These are phyloP conservation scores for Chloroceryle amazona DNA, from an alignment of 2,797 vertebrate genomes.

Conservation along the genomic window DNA sequence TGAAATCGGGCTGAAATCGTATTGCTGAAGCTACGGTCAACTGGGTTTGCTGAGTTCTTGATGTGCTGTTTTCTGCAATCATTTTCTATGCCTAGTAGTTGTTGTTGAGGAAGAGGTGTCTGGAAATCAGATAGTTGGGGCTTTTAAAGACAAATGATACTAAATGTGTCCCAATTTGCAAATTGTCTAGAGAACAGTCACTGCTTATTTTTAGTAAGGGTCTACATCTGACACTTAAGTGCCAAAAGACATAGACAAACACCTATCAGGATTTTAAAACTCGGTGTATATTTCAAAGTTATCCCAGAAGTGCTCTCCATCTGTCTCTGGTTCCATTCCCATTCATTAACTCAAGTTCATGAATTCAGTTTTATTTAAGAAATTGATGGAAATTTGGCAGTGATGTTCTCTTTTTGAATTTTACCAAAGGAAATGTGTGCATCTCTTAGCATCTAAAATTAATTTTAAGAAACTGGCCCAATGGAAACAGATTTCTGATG, in stretches of 20 bases:
- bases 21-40: not conserved
- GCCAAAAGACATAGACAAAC: not conserved
- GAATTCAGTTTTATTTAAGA: not conserved
- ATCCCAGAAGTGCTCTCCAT: not conserved
- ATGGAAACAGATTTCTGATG: not conserved
- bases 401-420: not conserved
- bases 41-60: not conserved
- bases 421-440: not conserved
- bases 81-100: not conserved
- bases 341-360: not conserved
- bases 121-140: not conserved
- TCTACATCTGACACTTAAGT: not conserved
- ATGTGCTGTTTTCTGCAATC: not conserved
- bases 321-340: not conserved
- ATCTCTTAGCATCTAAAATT: not conserved
- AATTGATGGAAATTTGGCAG: not conserved
- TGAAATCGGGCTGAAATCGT: not conserved
- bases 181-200: not conserved
- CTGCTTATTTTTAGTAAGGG: not conserved
- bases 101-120: not conserved
- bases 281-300: not conserved
- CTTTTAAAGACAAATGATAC: not conserved
- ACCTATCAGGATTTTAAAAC: not conserved
- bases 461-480: not conserved
- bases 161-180: not conserved